A percentile compares a stretch with the other conserved stretches of the same genome.
Conservation (phyloP, 2,888 invertebrate species). For the Eristalis arbustorum region DNA sequence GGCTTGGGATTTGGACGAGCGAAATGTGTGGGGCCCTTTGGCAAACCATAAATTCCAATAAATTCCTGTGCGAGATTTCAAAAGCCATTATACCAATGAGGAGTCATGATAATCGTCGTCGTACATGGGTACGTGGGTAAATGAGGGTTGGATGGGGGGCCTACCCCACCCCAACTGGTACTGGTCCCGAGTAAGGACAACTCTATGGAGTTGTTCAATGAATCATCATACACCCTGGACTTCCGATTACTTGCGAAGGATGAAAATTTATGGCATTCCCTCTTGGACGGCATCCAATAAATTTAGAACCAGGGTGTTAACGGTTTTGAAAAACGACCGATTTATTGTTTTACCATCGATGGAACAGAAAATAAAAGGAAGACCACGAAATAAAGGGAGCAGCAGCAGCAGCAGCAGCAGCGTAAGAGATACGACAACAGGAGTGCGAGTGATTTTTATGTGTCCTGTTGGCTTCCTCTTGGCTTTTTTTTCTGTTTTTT, state of each 20-base stretch:
- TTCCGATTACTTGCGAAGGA: constrained; percentile 62
- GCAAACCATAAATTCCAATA: constrained; percentile 57
- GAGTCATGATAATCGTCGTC: constrained; percentile 56
- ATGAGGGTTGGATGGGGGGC: not conserved
- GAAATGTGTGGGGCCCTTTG: constrained; percentile 3
- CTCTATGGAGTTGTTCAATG: constrained; percentile 51
- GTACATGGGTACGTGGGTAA: not conserved
- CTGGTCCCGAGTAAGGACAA: not conserved
- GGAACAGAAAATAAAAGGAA: not conserved
- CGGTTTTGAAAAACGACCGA: constrained; percentile 37
- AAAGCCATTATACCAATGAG: constrained; percentile 61
- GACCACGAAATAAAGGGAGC: not conserved
- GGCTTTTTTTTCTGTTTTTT: not conserved
- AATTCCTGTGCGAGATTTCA: constrained; percentile 41
- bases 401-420: too few relatives aligned
- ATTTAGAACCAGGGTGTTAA: constrained; percentile 54
- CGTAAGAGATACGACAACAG: not conserved
- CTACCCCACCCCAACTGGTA: too few relatives aligned
- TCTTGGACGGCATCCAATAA: constrained; percentile 66
- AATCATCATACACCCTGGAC: constrained; percentile 63
- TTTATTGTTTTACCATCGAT: constrained; percentile 47
- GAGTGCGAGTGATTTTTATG: constrained; percentile 1
- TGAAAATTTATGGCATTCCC: constrained; percentile 65
- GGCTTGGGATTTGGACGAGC: not conserved
- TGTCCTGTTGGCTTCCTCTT: not conserved